Conservation (phyloP, 2,797 vertebrate genomes). For the Rachycentron canadum region DNA sequence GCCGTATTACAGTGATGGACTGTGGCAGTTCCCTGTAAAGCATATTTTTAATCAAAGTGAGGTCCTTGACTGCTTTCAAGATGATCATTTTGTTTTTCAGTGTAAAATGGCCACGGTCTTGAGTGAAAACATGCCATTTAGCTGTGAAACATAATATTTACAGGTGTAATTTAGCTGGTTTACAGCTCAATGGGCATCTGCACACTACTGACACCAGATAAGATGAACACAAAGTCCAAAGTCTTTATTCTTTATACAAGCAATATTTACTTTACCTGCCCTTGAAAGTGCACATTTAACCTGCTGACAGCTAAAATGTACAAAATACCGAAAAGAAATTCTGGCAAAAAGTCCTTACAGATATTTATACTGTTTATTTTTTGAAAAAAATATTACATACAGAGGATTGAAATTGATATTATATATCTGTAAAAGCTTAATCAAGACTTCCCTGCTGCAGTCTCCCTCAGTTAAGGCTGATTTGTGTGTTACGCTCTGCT, state of each 20-base stretch:
- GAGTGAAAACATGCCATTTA: not conserved
- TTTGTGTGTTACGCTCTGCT: constrained; percentile 58
- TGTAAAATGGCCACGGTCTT: not conserved
- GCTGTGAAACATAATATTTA: constrained; percentile 1
- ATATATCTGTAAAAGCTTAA: constrained; percentile 15
- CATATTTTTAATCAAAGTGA: constrained; percentile 34
- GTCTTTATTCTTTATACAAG: constrained; percentile 5
- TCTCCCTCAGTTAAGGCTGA: constrained; percentile 51
- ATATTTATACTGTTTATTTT: not conserved
- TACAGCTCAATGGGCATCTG: constrained; percentile 1
- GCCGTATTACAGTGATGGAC: constrained; percentile 36
- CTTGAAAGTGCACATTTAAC: not conserved
- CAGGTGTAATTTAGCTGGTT: constrained; percentile 8
- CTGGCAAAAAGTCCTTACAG: not conserved
- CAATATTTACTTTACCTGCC: constrained; percentile 5
- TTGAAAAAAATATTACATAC: not conserved
- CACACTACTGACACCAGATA: constrained; percentile 1
- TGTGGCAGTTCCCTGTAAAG: constrained; percentile 31
- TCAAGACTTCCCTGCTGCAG: constrained; percentile 33
- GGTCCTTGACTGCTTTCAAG: constrained; percentile 26
- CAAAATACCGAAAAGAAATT: not conserved
- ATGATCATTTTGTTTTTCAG: constrained; percentile 36
- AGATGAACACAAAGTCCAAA: constrained; percentile 28
- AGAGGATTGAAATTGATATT: constrained; percentile 3
- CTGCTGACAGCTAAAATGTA: not conserved